Base-by-base conservation (phyloP, 2,888 invertebrate species). In the Toxonevra muliebris region DNA sequence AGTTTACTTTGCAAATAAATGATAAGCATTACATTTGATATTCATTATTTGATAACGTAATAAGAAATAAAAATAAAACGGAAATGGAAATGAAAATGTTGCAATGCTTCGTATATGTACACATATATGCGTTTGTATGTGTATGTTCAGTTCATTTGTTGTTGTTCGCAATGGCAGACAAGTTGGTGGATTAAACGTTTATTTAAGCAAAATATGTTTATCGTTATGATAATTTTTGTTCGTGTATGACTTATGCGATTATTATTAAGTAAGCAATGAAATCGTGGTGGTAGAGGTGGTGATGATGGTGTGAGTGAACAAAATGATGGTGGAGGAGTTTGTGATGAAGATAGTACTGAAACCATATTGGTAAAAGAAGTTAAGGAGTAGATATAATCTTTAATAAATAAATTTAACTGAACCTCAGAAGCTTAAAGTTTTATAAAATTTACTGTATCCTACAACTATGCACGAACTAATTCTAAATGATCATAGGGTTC, bases 21-120 rank as follows among this genome's bases (percentile, higher is more conserved):
- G 75, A 74, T 74, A 75, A 75, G 73, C 72, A 71, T 71, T 74
- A 69, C 74, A 74, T 73, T 75, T 69, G 74, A 75, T 75, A 75
- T 74, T 75, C 74, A 74, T 75, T 75, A 73, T 73, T 74, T 75
- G 75, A 75, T 75, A 75, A 73, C 68, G 70, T 68, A 72, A 74
- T 70, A 74, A 72, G 69, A 69, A 71, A 66, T 69, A 69, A 69
- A 73, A 62, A 71, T 59, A 64, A 66, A 74, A 66, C 66, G 70
- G 69, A 69, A 70, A 69, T 69, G 73, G 73, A 73, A 74, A 73
- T 73, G 68, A 72, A 71, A 73, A 73, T 68, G 72, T 71, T 69
- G 71, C 69, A 63, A 68, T 67, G 70, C 64, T 62, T 64, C 48
- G 30, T 30, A 60, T 66, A 55, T 50, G 48, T 50, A 30, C 30